Evolutionary conservation across 2,113 vertebrate genomes (phyloP).

Genomic region (Stomatorhinus ivindoensis): DNA sequence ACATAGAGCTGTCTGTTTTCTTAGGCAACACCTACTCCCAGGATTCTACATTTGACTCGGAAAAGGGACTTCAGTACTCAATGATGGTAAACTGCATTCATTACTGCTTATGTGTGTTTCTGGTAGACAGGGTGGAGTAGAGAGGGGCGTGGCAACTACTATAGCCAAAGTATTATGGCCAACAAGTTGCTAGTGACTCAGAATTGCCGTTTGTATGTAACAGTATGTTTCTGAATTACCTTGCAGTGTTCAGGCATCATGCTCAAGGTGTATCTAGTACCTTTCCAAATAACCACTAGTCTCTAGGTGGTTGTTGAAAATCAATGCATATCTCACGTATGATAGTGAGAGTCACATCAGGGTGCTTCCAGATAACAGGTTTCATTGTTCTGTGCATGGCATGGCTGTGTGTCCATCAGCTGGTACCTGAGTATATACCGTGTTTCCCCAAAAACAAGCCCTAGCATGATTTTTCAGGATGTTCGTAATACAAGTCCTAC

Average conservation of each 20-base stretch:
- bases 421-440: not conserved
- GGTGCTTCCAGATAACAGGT: not conserved
- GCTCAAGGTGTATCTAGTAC: not conserved
- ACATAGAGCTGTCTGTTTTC: slow-evolving; percentile 21
- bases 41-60: slow-evolving; percentile 4
- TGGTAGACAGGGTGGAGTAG: not conserved
- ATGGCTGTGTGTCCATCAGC: not conserved
- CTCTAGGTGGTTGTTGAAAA: not conserved
- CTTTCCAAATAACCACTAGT: not conserved
- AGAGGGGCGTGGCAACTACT: not conserved
- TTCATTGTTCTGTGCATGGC: not conserved
- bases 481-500: too few relatives aligned
- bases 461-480: too few relatives aligned
- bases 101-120: not conserved
- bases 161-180: not conserved
- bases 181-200: not conserved
- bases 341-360: not conserved
- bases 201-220: not conserved
- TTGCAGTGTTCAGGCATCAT: not conserved
- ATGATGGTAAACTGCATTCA: slow-evolving; percentile 30
- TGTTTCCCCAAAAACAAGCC: too few relatives aligned
- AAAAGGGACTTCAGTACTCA: slow-evolving; percentile 24
- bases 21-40: slow-evolving; percentile 36
- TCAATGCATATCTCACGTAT: not conserved
- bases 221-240: not conserved